Base-by-base conservation (phyloP, 2,797 vertebrate species). In the Pseudotriccus pelzelni region DNA sequence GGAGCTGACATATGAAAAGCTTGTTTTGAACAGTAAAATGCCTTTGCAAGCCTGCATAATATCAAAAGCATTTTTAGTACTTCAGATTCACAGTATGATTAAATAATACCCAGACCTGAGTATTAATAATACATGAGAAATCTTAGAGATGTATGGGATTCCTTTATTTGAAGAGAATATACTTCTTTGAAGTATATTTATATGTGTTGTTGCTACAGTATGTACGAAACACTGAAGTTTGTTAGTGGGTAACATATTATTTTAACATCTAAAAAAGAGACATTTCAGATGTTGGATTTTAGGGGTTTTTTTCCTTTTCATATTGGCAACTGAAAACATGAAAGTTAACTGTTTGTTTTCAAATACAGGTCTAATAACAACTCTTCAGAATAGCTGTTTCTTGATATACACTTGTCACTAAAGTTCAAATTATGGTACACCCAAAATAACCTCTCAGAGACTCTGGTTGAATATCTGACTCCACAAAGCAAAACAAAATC, bases 81-180 rank as follows among this genome's bases (percentile, higher is more conserved):
- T 86, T 74, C 37, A 58, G 56, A 70, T 58, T 88, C 41, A 59
- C 52, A 77, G 13, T 28, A n/a, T 77, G 44, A 70, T 86, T 86
- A 94, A 86, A 88, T 76, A 87, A 73, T 76, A 76, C 15, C 18
- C 20, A 88, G 27, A 88, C 22, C 24, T 74, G 30, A 55, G 10
- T 66, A 74, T 77, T 66, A 90, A 74, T 70, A 78, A 74, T 41
- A 43, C 28, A 67, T 63, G 30, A 73, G 46, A 79, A 91, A 88
- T 77, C 27, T 73, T 68, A 46, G 18, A 34, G 14, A 22, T 41
- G 5, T 50, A 58, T 50, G 14, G 30, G 14, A 12, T 79, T 73
- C 53, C 84, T 11, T 77, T 74, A 47, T 83, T 91, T 83, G 55
- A 93, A 69, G 39, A 30, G 27, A 30, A 30, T 30, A 52, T 52